Conservation (phyloP, 2,888 invertebrate species). For the Magallana nippona region DNA sequence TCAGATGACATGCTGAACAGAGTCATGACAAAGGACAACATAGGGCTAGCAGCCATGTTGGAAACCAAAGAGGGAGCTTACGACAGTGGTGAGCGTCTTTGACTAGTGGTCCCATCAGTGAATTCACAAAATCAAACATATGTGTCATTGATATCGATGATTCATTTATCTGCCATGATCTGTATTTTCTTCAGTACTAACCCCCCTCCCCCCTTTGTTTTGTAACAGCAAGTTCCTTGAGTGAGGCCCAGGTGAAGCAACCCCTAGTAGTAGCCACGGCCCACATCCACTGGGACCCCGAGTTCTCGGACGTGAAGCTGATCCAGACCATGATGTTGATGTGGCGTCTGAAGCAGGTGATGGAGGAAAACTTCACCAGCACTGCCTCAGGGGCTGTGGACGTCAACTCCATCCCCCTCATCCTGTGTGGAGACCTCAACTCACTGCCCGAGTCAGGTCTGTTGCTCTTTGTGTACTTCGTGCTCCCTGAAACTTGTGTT, state of each 20-base stretch:
- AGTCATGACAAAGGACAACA: conserved; percentile 99
- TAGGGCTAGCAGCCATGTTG: conserved; percentile 95
- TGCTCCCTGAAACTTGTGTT: no score
- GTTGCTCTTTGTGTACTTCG: conserved; percentile 36
- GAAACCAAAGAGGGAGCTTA: conserved; percentile 96
- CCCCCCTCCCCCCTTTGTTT: not conserved
- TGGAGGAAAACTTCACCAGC: conserved; percentile 71
- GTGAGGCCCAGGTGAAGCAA: conserved; percentile 83
- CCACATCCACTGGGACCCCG: conserved; percentile 99
- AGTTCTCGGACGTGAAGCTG: conserved; percentile 99
- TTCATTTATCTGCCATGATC: no score
- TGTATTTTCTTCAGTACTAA: no score
- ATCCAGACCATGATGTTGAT: conserved; percentile 99
- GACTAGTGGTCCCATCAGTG: not conserved
- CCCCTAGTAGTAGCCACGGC: conserved; percentile 95
- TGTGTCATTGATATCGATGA: no score
- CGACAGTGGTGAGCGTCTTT: conserved; percentile 68
- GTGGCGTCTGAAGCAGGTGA: conserved; percentile 91
- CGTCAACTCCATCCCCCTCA: conserved; percentile 89
- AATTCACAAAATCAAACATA: not conserved
- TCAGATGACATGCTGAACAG: conserved; percentile 98
- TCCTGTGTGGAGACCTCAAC: conserved; percentile 99
- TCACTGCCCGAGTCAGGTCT: conserved; percentile 96
- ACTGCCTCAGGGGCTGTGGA: conserved; percentile 56
- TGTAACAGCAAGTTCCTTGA: conserved; percentile 82